A percentile compares a stretch with the other conserved stretches of the same genome.
These are phyloP conservation scores for Clarias platycephalus DNA, from an alignment of 2,797 vertebrate species.

Conservation along the genomic window DNA sequence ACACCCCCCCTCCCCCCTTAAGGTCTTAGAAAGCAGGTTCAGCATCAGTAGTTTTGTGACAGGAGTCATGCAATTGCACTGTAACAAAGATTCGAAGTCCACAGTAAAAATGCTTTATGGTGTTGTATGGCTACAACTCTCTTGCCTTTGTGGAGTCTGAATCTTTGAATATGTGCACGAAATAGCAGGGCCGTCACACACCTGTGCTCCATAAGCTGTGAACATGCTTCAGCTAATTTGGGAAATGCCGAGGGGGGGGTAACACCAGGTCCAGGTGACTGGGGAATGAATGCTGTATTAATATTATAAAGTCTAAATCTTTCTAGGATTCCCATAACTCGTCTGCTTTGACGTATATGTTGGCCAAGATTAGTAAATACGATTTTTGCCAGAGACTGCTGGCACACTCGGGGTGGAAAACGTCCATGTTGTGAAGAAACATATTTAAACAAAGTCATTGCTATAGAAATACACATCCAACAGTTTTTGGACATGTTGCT, in stretches of 20 bases:
- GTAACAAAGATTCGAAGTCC: neutral
- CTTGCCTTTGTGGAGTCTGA: neutral
- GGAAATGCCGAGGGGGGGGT: conserved; percentile 1
- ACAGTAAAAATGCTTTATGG: neutral
- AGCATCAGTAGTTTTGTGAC: conserved; percentile 67
- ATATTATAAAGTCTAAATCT: conserved; percentile 6
- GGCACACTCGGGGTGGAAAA: conserved; percentile 13
- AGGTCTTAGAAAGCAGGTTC: conserved; percentile 44
- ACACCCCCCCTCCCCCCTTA: conserved; percentile 2
- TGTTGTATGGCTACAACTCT: neutral
- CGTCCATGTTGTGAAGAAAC: conserved; percentile 24
- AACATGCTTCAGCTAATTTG: conserved; percentile 19
- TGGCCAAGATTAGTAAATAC: conserved; percentile 34
- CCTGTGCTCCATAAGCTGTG: conserved; percentile 21
- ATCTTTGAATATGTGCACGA: neutral
- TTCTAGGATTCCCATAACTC: neutral
- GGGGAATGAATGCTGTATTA: neutral
- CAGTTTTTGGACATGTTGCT: conserved; percentile 9
- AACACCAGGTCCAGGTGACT: neutral
- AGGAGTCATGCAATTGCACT: conserved; percentile 51
- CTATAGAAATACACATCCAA: conserved; percentile 27
- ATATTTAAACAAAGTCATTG: conserved; percentile 35
- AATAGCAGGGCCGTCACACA: neutral
- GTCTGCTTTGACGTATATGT: conserved; percentile 13
- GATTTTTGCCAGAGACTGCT: conserved; percentile 27